Conservation (phyloP, 2,797 vertebrate species). For the Betta splendens region DNA sequence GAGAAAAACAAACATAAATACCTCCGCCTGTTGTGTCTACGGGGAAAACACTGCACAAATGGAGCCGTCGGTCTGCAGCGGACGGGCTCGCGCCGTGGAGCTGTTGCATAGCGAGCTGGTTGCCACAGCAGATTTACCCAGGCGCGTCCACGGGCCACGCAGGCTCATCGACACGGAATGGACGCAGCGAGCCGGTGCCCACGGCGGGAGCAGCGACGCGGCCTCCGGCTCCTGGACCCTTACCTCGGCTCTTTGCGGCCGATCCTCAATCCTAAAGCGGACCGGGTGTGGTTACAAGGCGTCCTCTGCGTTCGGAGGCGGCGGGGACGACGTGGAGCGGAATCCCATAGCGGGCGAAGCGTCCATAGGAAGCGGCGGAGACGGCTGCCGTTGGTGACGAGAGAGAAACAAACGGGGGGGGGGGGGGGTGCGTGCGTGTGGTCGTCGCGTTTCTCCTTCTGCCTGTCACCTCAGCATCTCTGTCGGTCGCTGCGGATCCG, state of each 20-base stretch:
- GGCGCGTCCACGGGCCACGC: conserved; percentile 74
- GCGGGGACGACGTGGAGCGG: conserved; percentile 46
- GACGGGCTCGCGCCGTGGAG: conserved; percentile 22
- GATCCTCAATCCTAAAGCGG: conserved; percentile 63
- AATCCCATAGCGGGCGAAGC: conserved; percentile 54
- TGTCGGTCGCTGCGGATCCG: conserved; percentile 80
- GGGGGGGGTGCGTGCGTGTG: conserved; percentile 11
- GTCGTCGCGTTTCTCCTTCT: conserved; percentile 69
- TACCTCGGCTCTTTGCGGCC: conserved; percentile 72
- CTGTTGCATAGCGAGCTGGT: conserved; percentile 56
- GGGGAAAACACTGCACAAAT: too few relatives aligned
- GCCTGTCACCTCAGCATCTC: conserved; percentile 83
- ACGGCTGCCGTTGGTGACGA: not conserved
- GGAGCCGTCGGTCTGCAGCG: too few relatives aligned
- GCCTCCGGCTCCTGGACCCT: conserved; percentile 36
- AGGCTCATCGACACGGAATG: conserved; percentile 41
- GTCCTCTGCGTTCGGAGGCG: conserved; percentile 57
- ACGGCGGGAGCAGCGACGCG: conserved; percentile 3
- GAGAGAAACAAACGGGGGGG: conserved; percentile 9
- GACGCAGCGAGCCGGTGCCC: not conserved
- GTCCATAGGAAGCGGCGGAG: conserved; percentile 29
- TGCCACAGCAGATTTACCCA: conserved; percentile 69
- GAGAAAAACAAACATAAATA: too few relatives aligned
- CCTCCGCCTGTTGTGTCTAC: too few relatives aligned
- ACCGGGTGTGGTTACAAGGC: conserved; percentile 81